Evolutionary conservation across 2,888 invertebrate genomes (phyloP).

Genomic region (Tillus elongatus): DNA sequence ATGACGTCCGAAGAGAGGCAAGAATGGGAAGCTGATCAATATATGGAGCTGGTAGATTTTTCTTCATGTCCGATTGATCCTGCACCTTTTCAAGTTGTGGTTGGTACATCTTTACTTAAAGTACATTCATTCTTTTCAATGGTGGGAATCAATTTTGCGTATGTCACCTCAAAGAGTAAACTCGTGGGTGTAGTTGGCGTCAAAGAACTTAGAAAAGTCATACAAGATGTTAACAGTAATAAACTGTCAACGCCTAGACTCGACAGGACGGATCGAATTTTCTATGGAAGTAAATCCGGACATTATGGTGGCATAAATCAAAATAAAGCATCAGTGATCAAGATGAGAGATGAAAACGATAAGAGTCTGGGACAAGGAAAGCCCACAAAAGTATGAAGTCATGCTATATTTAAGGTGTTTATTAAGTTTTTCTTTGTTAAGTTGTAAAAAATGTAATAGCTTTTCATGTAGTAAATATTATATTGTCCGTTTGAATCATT

Average conservation of each 20-base stretch:
- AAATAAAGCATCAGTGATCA: background rate
- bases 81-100: slow-evolving; percentile 92
- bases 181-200: slow-evolving; percentile 88
- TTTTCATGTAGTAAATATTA: too few species aligned
- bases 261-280: slow-evolving; percentile 5
- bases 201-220: slow-evolving; percentile 78
- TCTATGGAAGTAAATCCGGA: too few species aligned
- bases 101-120: slow-evolving; percentile 82
- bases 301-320: too few species aligned
- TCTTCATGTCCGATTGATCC: slow-evolving; percentile 77
- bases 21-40: slow-evolving; percentile 83
- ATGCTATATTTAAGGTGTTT: background rate
- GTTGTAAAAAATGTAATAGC: too few species aligned
- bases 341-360: background rate
- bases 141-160: slow-evolving; percentile 90
- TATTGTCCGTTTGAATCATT: too few species aligned
- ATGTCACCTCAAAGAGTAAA: slow-evolving; percentile 89
- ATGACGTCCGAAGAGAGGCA: slow-evolving; percentile 83
- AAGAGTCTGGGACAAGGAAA: slow-evolving; percentile 2
- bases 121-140: slow-evolving; percentile 72
- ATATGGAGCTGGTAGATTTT: slow-evolving; percentile 69
- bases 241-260: slow-evolving; percentile 20
- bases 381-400: background rate
- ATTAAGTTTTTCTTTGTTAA: background rate
- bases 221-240: slow-evolving; percentile 75